A percentile compares a stretch with the other conserved stretches of the same genome.
These are phyloP conservation scores for Poeciliopsis gracilis DNA, from an alignment of 2,797 vertebrate genomes.

Conservation along the genomic window DNA sequence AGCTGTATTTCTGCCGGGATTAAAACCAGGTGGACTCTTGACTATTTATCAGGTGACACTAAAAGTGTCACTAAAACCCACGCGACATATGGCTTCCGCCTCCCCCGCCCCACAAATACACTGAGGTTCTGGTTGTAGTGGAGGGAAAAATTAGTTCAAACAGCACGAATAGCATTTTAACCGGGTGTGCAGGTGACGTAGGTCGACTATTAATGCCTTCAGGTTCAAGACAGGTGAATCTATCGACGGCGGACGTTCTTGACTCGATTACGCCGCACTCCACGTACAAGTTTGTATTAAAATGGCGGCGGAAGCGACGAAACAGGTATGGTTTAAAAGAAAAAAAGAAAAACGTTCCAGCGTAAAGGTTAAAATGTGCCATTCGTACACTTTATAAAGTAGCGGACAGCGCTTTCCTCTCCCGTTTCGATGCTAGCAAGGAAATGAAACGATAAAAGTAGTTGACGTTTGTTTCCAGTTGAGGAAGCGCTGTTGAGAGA, in stretches of 20 bases:
- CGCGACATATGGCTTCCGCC: not conserved
- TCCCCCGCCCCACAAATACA: not conserved
- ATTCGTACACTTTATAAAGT: rapidly evolving
- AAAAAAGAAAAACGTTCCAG: not conserved
- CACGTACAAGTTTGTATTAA: conserved; percentile 80
- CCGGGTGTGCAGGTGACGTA: not conserved
- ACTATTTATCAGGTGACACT: not conserved
- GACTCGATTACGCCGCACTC: conserved; percentile 70
- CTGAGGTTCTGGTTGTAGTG: not conserved
- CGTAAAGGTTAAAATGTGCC: conserved; percentile 37
- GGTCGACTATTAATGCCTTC: conserved; percentile 70
- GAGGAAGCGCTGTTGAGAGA: conserved; percentile 50
- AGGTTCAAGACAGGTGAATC: conserved; percentile 74
- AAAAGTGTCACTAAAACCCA: not conserved
- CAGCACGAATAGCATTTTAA: not conserved
- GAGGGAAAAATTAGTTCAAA: not conserved
- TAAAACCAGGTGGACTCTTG: not conserved
- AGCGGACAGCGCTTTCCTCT: not conserved
- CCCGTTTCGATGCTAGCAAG: rapidly evolving
- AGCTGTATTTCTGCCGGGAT: not conserved
- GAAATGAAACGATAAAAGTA: not conserved
- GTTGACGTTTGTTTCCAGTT: not conserved
- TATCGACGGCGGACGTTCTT: conserved; percentile 62
- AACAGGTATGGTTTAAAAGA: conserved; percentile 69
- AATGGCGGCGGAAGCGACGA: conserved; percentile 84